phyloP scores from a whole-genome alignment of 2,113 vertebrate genomes.

The Lucifuga dentata region DNA sequence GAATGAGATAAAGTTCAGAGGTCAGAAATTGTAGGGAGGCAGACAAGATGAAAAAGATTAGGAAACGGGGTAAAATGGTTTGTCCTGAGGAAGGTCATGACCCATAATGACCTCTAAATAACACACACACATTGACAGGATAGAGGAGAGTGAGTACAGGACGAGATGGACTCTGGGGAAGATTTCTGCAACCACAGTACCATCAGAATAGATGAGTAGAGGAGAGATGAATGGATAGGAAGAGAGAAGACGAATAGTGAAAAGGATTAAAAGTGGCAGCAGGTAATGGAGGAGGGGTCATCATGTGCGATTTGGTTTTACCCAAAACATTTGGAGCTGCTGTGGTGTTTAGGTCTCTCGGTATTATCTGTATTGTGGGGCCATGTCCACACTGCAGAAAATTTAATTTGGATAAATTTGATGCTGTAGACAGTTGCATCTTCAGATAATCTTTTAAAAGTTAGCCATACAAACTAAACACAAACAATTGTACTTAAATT shows the following conservation, averaged over 20 bases:
- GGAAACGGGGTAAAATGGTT: neutral
- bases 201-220: neutral
- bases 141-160: neutral
- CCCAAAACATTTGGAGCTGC: too few relatives aligned
- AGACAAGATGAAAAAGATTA: neutral
- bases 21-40: conserved; percentile 4
- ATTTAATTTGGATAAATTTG: too few relatives aligned
- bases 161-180: neutral
- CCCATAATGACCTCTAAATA: neutral
- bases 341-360: too few relatives aligned
- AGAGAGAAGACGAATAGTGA: neutral
- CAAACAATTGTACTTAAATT: neutral
- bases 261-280: neutral
- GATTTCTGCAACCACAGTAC: neutral
- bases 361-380: too few relatives aligned
- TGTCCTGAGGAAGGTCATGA: neutral
- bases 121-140: neutral
- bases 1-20: conserved; percentile 4
- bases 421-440: too few relatives aligned
- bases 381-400: too few relatives aligned
- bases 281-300: too few relatives aligned
- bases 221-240: neutral
- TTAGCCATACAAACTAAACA: neutral
- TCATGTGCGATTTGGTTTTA: too few relatives aligned
- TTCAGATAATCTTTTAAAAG: neutral